Percentiles rank a stretch among this genome's conserved stretches.
These are phyloP conservation scores for Zygogramma bicolorata DNA, from an alignment of 2,888 invertebrate species.

Conservation along the genomic window DNA sequence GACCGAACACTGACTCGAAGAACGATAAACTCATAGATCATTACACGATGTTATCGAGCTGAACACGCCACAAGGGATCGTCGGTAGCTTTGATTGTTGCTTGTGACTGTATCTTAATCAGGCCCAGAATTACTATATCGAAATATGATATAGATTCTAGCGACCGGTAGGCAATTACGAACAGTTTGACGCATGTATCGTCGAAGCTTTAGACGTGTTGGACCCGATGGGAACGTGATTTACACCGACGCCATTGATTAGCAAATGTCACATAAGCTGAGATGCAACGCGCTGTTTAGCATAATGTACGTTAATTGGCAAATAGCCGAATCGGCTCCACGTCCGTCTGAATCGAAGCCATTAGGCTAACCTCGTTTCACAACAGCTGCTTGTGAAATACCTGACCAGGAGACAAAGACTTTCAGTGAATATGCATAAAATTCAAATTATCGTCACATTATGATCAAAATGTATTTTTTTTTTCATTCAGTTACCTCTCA, in stretches of 20 bases:
- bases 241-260: conserved; percentile 64
- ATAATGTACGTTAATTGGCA: conserved; percentile 64
- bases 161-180: conserved; percentile 55
- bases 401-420: not conserved
- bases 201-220: conserved; percentile 59
- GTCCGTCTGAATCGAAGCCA: conserved; percentile 62
- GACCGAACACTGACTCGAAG: too few species aligned
- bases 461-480: too few species aligned
- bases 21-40: too few species aligned
- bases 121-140: conserved; percentile 49
- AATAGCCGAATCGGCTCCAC: conserved; percentile 58
- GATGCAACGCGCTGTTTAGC: conserved; percentile 63
- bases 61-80: conserved; percentile 24
- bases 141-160: conserved; percentile 58
- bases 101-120: conserved; percentile 52
- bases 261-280: conserved; percentile 62
- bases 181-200: conserved; percentile 60
- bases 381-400: conserved; percentile 43
- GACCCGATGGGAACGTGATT: conserved; percentile 64
- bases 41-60: not conserved
- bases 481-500: too few species aligned
- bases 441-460: too few species aligned
- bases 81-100: conserved; percentile 41
- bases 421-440: not conserved
- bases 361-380: conserved; percentile 58